These are phyloP conservation scores for Diglossa cyanea DNA, from an alignment of 2,797 vertebrate species.

Conservation along the genomic window DNA sequence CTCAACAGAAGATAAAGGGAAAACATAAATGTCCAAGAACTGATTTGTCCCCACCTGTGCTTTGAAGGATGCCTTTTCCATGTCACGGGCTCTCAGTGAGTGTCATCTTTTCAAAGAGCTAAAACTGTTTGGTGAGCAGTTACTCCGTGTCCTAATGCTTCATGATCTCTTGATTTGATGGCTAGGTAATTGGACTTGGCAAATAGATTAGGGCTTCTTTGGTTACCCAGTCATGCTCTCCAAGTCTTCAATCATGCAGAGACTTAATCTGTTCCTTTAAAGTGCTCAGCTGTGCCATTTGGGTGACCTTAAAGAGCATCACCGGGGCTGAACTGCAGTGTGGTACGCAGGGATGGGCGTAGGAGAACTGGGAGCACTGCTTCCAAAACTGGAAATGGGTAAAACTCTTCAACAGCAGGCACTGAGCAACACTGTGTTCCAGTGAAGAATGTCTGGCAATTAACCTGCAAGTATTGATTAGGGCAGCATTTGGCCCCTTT, in stretches of 20 bases:
- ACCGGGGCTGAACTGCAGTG: background rate
- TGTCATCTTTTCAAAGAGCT: background rate
- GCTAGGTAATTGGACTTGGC: conserved; percentile 60
- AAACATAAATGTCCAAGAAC: background rate
- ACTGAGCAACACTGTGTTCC: background rate
- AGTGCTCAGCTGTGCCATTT: conserved; percentile 5
- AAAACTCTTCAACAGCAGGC: background rate
- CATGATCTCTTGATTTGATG: conserved; percentile 26
- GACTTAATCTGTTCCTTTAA: conserved; percentile 27
- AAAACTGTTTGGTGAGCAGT: background rate
- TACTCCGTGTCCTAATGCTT: background rate
- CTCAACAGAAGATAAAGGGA: background rate
- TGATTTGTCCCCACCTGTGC: background rate
- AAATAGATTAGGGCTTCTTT: conserved; percentile 39
- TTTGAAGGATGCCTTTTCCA: background rate
- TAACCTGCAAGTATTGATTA: background rate
- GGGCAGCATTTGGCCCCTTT: background rate
- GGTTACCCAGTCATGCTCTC: background rate
- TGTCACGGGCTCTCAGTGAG: background rate
- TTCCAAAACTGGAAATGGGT: background rate
- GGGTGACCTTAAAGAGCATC: conserved; percentile 11
- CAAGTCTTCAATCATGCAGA: conserved; percentile 30
- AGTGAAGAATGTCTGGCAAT: background rate
- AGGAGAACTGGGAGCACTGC: background rate
- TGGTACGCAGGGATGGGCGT: fast-evolving